Conservation (phyloP, 2,113 vertebrate genomes). For the Percina caprodes region DNA sequence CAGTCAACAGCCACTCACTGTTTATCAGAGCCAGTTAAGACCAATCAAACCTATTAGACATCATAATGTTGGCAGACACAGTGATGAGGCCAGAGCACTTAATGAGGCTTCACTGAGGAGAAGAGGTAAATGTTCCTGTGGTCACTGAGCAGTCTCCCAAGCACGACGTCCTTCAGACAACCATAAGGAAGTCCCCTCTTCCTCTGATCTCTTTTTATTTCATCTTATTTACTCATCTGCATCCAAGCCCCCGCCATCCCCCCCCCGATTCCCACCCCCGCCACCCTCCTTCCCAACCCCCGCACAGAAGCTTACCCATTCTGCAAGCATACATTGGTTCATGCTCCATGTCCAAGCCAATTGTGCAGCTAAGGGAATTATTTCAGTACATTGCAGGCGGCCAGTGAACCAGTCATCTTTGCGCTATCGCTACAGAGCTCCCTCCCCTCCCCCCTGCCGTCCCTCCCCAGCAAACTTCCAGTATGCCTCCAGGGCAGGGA, state of each 20-base stretch:
- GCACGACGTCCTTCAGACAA: constrained; percentile 28
- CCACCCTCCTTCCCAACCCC: neutral
- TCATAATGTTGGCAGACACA: constrained; percentile 75
- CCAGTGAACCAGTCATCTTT: constrained; percentile 80
- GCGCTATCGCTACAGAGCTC: constrained; percentile 32
- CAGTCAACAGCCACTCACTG: constrained; percentile 80
- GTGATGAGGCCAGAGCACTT: constrained; percentile 63
- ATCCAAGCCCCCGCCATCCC: neutral
- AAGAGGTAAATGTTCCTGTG: constrained; percentile 60
- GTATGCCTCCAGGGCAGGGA: constrained; percentile 59
- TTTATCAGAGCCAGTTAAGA: constrained; percentile 83
- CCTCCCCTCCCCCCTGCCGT: constrained; percentile 24
- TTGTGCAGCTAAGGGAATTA: constrained; percentile 85
- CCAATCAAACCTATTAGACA: constrained; percentile 79
- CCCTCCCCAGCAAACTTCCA: constrained; percentile 61
- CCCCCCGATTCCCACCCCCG: neutral
- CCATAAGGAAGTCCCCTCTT: constrained; percentile 21
- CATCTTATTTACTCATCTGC: constrained; percentile 51
- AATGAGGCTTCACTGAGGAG: constrained; percentile 70
- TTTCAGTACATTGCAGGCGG: constrained; percentile 79
- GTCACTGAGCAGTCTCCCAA: constrained; percentile 51
- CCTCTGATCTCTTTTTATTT: constrained; percentile 35
- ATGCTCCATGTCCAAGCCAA: constrained; percentile 76
- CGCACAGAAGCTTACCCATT: constrained; percentile 16
- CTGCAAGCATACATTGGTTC: constrained; percentile 55